Conservation (phyloP, 2,113 vertebrate species). For the Gnathochromis pfefferi region DNA sequence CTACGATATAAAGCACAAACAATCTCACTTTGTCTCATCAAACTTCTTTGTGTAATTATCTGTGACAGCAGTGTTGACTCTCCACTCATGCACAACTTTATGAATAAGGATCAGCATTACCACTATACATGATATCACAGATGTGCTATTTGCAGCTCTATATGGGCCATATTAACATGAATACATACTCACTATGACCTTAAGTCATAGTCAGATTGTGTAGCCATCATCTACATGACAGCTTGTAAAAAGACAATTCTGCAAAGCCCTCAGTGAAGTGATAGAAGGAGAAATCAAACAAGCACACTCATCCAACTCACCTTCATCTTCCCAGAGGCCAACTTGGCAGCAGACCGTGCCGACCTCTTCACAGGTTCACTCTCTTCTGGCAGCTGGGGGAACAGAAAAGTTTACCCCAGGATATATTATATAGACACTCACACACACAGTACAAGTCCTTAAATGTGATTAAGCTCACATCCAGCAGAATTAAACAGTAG, state of each 20-base stretch:
- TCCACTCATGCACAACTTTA: neutral
- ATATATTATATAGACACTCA: neutral
- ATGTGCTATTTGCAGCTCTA: neutral
- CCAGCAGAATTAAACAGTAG: conserved; percentile 34
- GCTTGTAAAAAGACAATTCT: neutral
- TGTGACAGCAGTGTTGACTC: neutral
- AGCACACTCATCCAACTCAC: conserved; percentile 35
- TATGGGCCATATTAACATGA: neutral
- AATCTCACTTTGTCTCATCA: neutral
- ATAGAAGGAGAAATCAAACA: conserved; percentile 20
- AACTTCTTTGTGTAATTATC: neutral
- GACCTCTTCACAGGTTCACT: conserved; percentile 52
- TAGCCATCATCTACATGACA: neutral
- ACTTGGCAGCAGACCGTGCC: conserved; percentile 57
- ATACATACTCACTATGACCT: neutral
- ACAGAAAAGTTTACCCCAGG: conserved; percentile 17
- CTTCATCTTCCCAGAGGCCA: conserved; percentile 70
- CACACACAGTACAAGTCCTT: neutral
- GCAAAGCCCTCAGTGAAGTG: neutral
- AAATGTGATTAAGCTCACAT: conserved; percentile 5
- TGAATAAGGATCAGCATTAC: neutral
- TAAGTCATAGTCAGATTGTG: neutral
- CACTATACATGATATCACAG: neutral
- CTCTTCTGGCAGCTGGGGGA: conserved; percentile 55
- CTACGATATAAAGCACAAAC: neutral